Evolutionary conservation across 2,797 vertebrate species (phyloP).

Genomic region (Parauchenoglanis punctatus): DNA sequence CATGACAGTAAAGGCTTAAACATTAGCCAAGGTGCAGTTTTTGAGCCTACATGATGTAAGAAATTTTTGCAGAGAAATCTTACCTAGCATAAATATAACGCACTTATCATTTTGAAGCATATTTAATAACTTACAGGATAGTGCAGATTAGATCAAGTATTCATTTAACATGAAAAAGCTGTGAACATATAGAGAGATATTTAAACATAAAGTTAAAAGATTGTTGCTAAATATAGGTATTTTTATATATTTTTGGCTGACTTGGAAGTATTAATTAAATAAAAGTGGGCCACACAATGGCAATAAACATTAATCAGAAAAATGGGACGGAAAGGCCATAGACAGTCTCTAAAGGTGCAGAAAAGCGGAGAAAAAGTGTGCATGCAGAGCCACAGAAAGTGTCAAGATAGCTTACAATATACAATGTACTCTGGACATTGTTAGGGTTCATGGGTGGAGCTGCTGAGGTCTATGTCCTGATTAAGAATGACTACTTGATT

Average conservation of each 20-base stretch:
- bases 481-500: not conserved
- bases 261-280: not conserved
- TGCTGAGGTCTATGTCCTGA: no score
- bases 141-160: not conserved
- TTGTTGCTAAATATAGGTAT: not conserved
- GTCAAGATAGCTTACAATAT: not conserved
- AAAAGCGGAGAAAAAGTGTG: not conserved
- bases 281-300: not conserved
- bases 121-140: not conserved
- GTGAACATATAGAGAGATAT: not conserved
- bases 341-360: not conserved
- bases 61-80: not conserved
- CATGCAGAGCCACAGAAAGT: no score
- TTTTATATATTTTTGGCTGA: not conserved
- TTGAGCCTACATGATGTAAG: not conserved
- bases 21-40: not conserved
- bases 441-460: not conserved
- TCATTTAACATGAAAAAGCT: not conserved
- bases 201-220: not conserved
- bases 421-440: not conserved
- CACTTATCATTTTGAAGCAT: not conserved
- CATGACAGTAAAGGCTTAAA: not conserved
- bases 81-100: not conserved
- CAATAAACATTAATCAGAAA: not conserved
- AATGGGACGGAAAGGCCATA: not conserved